Percentiles rank a stretch among this genome's conserved stretches.
phyloP scores from a whole-genome alignment of 2,797 vertebrate species.

The Clangula hyemalis region DNA sequence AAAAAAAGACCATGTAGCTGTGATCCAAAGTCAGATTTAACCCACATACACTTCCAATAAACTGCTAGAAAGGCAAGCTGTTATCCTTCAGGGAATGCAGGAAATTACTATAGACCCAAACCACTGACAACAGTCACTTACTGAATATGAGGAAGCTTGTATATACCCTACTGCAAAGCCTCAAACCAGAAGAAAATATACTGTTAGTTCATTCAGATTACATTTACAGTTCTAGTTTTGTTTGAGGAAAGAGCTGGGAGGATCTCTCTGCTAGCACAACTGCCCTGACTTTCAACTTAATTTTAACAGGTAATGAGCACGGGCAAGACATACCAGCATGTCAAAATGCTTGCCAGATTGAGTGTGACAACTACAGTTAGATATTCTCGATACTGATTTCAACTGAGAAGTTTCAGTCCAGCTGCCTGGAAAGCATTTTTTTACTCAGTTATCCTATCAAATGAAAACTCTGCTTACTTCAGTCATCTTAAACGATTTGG shows the following conservation, averaged over 20 bases:
- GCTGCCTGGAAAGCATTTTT: background rate
- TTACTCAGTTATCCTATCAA: background rate
- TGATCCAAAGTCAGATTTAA: constrained; percentile 8
- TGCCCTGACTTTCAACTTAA: background rate
- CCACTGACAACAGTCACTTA: background rate
- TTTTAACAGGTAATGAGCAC: background rate
- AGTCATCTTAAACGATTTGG: background rate
- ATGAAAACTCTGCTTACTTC: background rate
- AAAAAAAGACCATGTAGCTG: background rate
- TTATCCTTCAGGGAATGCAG: background rate
- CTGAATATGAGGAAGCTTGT: background rate
- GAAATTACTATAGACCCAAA: background rate
- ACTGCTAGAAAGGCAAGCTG: background rate
- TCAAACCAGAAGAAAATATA: background rate
- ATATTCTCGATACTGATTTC: background rate
- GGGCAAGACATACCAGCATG: background rate
- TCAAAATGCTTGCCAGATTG: background rate
- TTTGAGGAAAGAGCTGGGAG: background rate
- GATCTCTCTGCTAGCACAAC: background rate
- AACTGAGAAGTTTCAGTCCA: background rate
- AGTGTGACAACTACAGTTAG: background rate
- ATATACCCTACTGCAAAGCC: background rate
- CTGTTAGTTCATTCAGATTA: background rate
- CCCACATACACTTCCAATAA: background rate
- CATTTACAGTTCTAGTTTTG: background rate